A percentile compares a stretch with the other conserved stretches of the same genome.
phyloP scores from a whole-genome alignment of 2,888 invertebrate genomes.

The Mimachlamys varia region DNA sequence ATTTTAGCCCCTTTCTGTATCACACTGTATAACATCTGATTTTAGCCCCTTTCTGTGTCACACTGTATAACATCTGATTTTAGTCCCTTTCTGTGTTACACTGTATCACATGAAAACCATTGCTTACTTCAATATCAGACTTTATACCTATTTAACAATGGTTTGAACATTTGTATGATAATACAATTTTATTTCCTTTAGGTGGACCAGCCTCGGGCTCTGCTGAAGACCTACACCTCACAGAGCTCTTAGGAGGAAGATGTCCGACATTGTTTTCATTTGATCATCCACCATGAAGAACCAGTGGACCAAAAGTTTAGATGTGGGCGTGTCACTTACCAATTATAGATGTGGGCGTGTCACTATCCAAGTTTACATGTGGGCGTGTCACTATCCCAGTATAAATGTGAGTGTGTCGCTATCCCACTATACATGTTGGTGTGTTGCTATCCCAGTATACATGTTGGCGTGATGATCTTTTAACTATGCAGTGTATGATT shows the following conservation, averaged over 20 bases:
- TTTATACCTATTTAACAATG: not conserved
- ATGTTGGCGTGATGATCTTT: no score
- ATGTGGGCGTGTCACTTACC: not conserved
- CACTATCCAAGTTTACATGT: not conserved
- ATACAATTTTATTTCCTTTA: slow-evolving; percentile 53
- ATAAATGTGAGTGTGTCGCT: not conserved
- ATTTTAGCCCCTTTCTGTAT: no score
- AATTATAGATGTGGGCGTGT: not conserved
- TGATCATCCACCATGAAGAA: no score
- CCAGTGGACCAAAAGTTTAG: not conserved
- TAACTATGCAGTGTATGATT: no score
- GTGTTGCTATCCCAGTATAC: not conserved
- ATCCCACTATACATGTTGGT: not conserved
- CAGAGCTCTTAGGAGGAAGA: slow-evolving; percentile 20
- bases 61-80: no score
- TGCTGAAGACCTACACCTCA: slow-evolving; percentile 68
- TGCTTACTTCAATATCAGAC: not conserved
- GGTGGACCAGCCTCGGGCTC: slow-evolving; percentile 70
- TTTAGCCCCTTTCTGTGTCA: no score
- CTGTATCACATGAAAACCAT: not conserved
- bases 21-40: no score
- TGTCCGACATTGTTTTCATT: no score
- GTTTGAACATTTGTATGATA: not conserved
- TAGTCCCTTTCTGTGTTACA: no score
- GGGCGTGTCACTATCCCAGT: not conserved